Evolutionary conservation across 2,888 invertebrate species (phyloP).

Genomic region (Tetragonula carbonaria): DNA sequence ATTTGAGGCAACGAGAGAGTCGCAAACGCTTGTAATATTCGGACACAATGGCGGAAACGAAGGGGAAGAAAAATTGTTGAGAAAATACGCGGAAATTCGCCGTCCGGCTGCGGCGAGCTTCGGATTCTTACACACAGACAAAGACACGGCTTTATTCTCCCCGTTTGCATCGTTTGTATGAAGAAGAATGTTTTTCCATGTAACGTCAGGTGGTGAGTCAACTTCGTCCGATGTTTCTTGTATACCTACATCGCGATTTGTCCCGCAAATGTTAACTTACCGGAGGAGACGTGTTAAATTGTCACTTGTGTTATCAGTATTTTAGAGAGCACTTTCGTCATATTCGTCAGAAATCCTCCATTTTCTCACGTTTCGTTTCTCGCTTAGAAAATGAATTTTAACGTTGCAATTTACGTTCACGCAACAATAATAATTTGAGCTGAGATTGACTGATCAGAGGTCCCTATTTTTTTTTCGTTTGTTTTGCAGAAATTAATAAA

Average conservation of each 20-base stretch:
- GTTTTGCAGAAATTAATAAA: not conserved
- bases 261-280: not conserved
- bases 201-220: not conserved
- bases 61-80: slow-evolving; percentile 17
- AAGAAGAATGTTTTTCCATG: not conserved
- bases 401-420: no score
- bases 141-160: slow-evolving; percentile 7
- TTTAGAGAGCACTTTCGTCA: not conserved
- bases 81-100: slow-evolving; percentile 5
- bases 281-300: not conserved
- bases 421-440: no score
- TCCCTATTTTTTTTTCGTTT: not conserved
- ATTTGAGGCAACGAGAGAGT: not conserved
- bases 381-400: not conserved
- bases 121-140: not conserved
- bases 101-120: not conserved
- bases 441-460: not conserved
- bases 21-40: slow-evolving; percentile 4
- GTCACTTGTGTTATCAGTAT: not conserved
- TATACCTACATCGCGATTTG: not conserved
- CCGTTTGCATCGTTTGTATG: not conserved
- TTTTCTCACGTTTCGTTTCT: not conserved
- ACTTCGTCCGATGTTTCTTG: not conserved
- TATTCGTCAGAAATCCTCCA: not conserved
- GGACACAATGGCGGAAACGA: not conserved